Conservation (phyloP, 2,113 vertebrate species). For the Ceyx melanurus region DNA sequence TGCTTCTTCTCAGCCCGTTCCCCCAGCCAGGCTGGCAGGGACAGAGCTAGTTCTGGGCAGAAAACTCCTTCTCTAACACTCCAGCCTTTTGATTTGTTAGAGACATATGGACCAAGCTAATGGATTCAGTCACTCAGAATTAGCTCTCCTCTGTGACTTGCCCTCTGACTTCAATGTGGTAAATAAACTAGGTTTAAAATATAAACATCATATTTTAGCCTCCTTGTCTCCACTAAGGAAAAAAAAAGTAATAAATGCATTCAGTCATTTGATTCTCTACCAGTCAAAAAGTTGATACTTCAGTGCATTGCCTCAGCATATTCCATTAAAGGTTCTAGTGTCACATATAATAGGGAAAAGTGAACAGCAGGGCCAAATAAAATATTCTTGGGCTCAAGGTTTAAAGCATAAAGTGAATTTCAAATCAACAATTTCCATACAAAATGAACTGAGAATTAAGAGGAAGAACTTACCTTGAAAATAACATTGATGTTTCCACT, state of each 20-base stretch:
- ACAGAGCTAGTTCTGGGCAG: background rate
- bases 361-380: background rate
- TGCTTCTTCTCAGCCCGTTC: background rate
- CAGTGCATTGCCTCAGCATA: background rate
- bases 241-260: background rate
- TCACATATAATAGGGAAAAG: background rate
- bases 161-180: background rate
- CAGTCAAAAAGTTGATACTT: background rate
- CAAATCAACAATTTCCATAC: background rate
- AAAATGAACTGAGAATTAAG: background rate
- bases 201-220: background rate
- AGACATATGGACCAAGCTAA: background rate
- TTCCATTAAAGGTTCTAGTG: background rate
- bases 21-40: fast-evolving
- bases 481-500: slow-evolving; percentile 73
- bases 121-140: background rate
- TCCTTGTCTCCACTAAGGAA: background rate
- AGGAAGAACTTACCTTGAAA: slow-evolving; percentile 74
- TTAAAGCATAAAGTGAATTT: slow-evolving; percentile 6
- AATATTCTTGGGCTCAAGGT: background rate
- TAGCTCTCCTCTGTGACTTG: background rate
- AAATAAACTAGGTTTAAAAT: background rate
- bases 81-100: background rate
- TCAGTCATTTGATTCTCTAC: background rate
- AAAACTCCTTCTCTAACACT: background rate